Evolutionary conservation across 1,140 invertebrate genomes (phyloP), one percentile per base, ranked within the genome.

Genomic region (Whitmania pigra): DNA sequence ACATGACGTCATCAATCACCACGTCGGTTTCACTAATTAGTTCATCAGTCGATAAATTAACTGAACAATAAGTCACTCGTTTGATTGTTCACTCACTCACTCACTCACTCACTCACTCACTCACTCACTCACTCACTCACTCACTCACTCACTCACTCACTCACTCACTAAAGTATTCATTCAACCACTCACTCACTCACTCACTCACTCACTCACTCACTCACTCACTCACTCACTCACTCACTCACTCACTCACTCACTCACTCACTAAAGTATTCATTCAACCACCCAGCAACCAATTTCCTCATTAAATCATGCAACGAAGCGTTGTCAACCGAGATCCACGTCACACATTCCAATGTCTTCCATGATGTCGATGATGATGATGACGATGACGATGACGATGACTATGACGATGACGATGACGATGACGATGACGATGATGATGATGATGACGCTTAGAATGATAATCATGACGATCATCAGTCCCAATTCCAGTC

Each of bases 221-320:
- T 71, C 71, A 67, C 71, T 67, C 29, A 72, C 71, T n/a, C 3
- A 72, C 55, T 67, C 71, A 63, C 60, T 72, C 57, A 67, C 71
- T 67, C 55, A 72, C 63, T 40, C 55, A 72, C 71, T 67, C 55
- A 72, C 55, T 67, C 55, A 67, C 54, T 67, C 55, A 72, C 63
- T 40, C 22, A 72, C 71, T 40, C 71, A 72, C 71, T 43, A 6
- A 72, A 55, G 5, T 57, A 72, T 27, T 7, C 70, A 55, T 53
- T 55, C 70, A 57, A 22, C 2, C 53, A 40, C 36, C 29, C 71
- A 72, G 29, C 20, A 53, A 43, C 71, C 2, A 22, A 57, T 31
- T 22, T 55, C 27, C 71, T 22, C 71, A 63, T 55, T 20, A 53
- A 71, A 53, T 31, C 71, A 71, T 55, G 25, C 70, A 71, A 43